Evolutionary conservation across 2,888 invertebrate genomes (phyloP), one percentile per base, ranked within the genome.

Genomic region (Euzophera pinguis): DNA sequence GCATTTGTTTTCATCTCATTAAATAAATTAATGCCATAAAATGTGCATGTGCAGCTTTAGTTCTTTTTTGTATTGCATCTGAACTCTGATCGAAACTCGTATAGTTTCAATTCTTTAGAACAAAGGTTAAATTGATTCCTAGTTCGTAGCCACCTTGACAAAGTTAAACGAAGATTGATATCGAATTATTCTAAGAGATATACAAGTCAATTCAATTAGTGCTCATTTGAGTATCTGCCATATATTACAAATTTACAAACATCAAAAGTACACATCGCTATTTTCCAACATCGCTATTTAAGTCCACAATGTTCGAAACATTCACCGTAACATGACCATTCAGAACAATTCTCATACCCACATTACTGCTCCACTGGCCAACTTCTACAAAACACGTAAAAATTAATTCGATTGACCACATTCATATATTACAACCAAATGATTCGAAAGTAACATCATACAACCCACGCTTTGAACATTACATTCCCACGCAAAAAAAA

Each of bases 1-100:
- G 67, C 62, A 70, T 69, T 74, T 74, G 75, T 73, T 76, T 74
- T 69, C 63, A 63, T 56, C 53, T 66, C 59, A 63, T 62, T 63
- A 60, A 61, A 61, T 63, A 62, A 57, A 63, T 64, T 64, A 62
- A 60, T 57, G 62, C 64, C 59, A 32, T 38, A 32, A 50, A 50
- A 50, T 50, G 49, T 49, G 38, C 48, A 49, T 27, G 39, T 50
- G 49, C 29, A 29, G 39, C 14, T 39, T 39, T 50, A 29, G 45
- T 32, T 45, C n/a, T 32, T 45, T 45, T 45, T 14, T 16, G 16
- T 8, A 13, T 45, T 16, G 9, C 17, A 16, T 45, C 6, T 29
- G 45, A 32, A 34, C 34, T 45, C 32, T 45, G 13, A 7, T 13
- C 3, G 29, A 6, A 6, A 32, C 8, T 32, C 22, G 22, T 32